Base-by-base conservation (phyloP, 64 coral and sea anemone species). In the Montipora foliosa region DNA sequence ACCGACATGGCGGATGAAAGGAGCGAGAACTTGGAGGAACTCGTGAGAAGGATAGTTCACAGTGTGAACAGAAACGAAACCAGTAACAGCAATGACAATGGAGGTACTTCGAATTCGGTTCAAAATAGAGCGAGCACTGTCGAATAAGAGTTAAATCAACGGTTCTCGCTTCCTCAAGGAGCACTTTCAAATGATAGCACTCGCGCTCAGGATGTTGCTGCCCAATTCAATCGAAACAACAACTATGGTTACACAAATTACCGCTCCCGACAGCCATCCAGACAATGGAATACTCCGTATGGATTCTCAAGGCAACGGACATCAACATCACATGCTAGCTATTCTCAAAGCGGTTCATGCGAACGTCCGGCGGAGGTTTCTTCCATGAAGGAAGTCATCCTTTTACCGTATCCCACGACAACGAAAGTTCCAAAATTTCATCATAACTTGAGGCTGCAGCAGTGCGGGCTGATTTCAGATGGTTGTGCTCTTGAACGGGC, bases 131-230 rank as follows among this genome's bases (percentile, higher is more conserved):
- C 53, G 53, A 57, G 53, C 53, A 57, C 53, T 57, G 53, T 57
- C 53, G 53, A 57, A 57, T 1, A 57, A 57, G 53, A 3, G 53
- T 57, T 57, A 57, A 57, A 57, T 57, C 53, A 57, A 57, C 53
- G 53, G 53, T 57, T 57, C 53, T 57, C 5, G 53, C 6, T 57
- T 57, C 53, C 2, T 57, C 2, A 3, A 57, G 53, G 53, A 57
- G 53, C 53, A 57, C 53, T 10, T 57, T 3, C 52, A 57, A 57
- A 57, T 57, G 52, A 67, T 67, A 67, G 64, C 64, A 13, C 64
- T 67, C 64, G 64, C 17, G 64, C 64, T 67, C 64, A 67, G 64
- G 64, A 67, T 67, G 64, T 67, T 67, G 64, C 64, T 67, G 64
- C 64, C 64, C 13, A 67, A 67, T 67, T 67, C 64, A 67, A 67